phyloP scores from a whole-genome alignment of 2,113 vertebrate species.

The Isurus oxyrinchus region DNA sequence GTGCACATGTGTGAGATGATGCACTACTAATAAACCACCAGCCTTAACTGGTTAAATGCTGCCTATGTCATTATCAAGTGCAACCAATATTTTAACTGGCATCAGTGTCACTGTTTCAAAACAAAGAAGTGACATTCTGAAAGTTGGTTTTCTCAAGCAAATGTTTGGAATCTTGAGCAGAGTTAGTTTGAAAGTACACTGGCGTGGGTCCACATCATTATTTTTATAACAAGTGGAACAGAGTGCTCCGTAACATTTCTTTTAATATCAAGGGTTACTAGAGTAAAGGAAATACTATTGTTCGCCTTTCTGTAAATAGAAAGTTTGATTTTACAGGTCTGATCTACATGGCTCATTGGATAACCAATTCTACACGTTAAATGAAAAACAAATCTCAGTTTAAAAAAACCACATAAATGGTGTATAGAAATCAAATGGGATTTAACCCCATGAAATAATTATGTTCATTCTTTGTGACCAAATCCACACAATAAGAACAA shows the following conservation, averaged over 20 bases:
- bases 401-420: neutral
- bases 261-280: neutral
- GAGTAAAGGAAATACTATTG: slow-evolving; percentile 30
- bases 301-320: neutral
- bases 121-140: neutral
- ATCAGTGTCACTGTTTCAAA: neutral
- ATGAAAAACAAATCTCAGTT: neutral
- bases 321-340: slow-evolving; percentile 4
- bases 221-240: neutral
- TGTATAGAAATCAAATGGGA: neutral
- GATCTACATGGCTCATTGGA: neutral
- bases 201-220: neutral
- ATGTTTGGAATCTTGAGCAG: neutral
- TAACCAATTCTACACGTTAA: neutral
- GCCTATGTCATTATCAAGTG: neutral
- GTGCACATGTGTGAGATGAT: neutral
- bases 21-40: neutral
- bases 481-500: neutral
- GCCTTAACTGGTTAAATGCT: neutral
- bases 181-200: neutral
- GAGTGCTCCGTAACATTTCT: neutral
- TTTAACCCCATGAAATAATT: neutral
- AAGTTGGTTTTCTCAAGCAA: neutral
- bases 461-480: neutral
- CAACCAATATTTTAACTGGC: neutral